Evolutionary conservation across 2,888 invertebrate species (phyloP), one percentile per base, ranked within the genome.

Genomic region (Lottia gigantea): DNA sequence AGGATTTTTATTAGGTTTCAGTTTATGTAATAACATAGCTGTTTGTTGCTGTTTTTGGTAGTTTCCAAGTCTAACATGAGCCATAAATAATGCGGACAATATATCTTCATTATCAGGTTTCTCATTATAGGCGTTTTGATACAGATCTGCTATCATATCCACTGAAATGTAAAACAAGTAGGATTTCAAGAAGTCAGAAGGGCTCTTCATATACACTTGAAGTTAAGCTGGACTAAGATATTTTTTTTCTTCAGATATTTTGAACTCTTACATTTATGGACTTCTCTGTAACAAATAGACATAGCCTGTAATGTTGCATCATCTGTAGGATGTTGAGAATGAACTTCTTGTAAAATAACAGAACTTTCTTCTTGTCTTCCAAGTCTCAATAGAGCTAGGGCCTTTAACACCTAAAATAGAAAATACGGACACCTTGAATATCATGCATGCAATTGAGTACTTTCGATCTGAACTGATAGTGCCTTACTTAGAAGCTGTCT

Each of bases 241-340:
- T n/a, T n/a, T n/a, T n/a, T n/a, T n/a, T n/a, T n/a, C n/a, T n/a
- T 31, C 6, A 31, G 31, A 4, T 2, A 6, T 6, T 31, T 31
- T 31, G 6, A 25, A 46, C 62, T 91, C 93, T 92, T 92, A 97
- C 97, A 91, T 90, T 95, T 94, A 83, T 95, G 94, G 85, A 95
- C 92, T 90, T 98, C 98, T 84, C 96, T 91, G 88, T 95, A 98
- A 86, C 96, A 96, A 84, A 97, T 95, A 69, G 95, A 94, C 92
- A 98, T 95, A 15, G 97, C 97, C 89, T 97, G 97, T 61, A 98
- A 91, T 11, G 97, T 97, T 49, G 94, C 92, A 86, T 98, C 98
- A 87, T 98, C 98, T 70, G 93, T 92, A 2, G 96, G 95, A 64
- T 84, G 80, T 55, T 83, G 80, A 8, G 75, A 72, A 67, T 87